These are phyloP conservation scores for Cheirogaleus medius DNA, from an alignment of 2,113 vertebrate genomes.

Conservation along the genomic window DNA sequence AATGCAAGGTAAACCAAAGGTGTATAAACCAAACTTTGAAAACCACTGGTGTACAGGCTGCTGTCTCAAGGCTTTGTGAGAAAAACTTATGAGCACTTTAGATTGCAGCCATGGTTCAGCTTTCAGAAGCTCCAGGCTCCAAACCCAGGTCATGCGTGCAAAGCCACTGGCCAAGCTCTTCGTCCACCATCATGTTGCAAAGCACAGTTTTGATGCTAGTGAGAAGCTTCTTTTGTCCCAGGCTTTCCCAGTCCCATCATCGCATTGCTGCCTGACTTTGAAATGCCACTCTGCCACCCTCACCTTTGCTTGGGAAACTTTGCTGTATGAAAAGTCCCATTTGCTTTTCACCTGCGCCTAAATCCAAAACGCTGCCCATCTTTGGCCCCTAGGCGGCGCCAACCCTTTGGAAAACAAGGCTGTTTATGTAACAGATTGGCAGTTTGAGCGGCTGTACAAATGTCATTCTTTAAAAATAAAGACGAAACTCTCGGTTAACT, in stretches of 20 bases:
- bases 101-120: background rate
- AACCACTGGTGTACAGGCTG: background rate
- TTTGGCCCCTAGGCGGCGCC: slow-evolving; percentile 68
- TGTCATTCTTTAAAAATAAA: slow-evolving; percentile 80
- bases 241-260: background rate
- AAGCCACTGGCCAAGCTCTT: background rate
- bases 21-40: background rate
- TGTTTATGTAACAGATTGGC: slow-evolving; percentile 75
- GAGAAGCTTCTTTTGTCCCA: slow-evolving; percentile 12
- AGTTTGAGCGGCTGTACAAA: slow-evolving; percentile 63
- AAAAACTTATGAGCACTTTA: background rate
- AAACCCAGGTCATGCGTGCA: background rate
- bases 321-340: background rate
- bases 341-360: slow-evolving; percentile 3
- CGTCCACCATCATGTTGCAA: background rate
- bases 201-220: background rate
- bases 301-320: background rate
- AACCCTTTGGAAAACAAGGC: slow-evolving; percentile 62
- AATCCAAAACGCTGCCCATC: slow-evolving; percentile 25
- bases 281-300: background rate
- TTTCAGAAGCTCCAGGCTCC: background rate
- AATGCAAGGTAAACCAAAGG: background rate
- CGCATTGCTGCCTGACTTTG: background rate
- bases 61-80: background rate
- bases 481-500: slow-evolving; percentile 68